Percentiles rank a stretch among this genome's conserved stretches.
Conservation (phyloP, 2,888 invertebrate species). For the Lysandra coridon region DNA sequence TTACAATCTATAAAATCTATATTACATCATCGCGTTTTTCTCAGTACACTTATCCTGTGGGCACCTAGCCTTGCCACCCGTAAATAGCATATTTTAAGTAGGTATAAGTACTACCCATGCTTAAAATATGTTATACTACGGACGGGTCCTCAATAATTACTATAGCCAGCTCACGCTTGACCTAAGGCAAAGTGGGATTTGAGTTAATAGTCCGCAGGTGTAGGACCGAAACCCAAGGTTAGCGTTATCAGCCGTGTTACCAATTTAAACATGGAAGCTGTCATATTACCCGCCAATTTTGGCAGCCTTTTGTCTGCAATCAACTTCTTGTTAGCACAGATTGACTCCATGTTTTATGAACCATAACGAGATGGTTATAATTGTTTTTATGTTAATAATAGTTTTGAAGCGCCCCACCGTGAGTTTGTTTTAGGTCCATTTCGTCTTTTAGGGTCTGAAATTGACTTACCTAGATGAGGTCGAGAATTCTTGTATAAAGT, state of each 20-base stretch:
- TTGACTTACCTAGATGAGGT: no score
- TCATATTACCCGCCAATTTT: slow-evolving; percentile 23
- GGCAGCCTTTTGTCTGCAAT: neutral
- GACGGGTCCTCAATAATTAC: neutral
- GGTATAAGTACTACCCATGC: no score
- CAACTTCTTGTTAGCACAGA: neutral
- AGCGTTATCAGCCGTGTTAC: slow-evolving; percentile 8
- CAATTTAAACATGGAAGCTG: slow-evolving; percentile 30
- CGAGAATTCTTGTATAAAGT: no score
- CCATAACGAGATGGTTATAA: neutral
- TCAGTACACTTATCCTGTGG: no score
- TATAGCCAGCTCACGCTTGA: neutral
- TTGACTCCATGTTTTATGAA: neutral
- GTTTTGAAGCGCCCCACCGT: neutral
- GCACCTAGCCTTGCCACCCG: no score
- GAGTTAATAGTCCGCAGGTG: slow-evolving; percentile 21
- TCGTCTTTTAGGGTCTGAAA: no score
- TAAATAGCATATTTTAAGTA: no score
- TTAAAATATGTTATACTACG: no score
- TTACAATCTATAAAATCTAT: no score
- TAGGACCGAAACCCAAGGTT: slow-evolving; percentile 11
- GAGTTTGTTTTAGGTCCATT: neutral
- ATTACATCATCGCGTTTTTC: no score
- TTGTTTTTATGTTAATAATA: neutral
- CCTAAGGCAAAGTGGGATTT: neutral